Conservation (phyloP, 2,888 invertebrate genomes). For the Caenorhabditis uteleia region DNA sequence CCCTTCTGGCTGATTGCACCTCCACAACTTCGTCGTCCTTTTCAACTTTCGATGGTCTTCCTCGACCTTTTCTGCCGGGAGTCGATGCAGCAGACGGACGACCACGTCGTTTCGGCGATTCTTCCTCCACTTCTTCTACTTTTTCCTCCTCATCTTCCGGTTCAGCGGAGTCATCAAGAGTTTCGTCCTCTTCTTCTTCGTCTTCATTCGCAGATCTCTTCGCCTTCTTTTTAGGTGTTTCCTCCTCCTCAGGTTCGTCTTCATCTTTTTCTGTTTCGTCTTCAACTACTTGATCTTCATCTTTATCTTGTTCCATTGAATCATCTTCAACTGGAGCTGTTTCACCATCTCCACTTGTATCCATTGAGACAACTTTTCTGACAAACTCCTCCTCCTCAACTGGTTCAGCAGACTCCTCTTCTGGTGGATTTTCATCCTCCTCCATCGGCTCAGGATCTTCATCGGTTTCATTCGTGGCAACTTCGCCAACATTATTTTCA, state of each 20-base stretch:
- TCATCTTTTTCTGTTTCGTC: constrained; percentile 5
- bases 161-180: constrained; percentile 6
- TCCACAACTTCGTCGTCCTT: constrained; percentile 11
- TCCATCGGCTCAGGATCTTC: neutral
- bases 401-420: constrained; percentile 1
- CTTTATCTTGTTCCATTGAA: neutral
- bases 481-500: neutral
- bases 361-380: constrained; percentile 30
- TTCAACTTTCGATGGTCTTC: constrained; percentile 7
- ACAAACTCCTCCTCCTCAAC: constrained; percentile 21
- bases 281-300: constrained; percentile 2
- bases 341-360: constrained; percentile 9
- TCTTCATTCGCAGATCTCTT: constrained; percentile 1
- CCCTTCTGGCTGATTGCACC: constrained; percentile 2
- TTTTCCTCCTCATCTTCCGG: constrained; percentile 1
- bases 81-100: constrained; percentile 3
- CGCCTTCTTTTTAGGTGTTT: neutral
- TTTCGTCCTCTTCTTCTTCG: constrained; percentile 10
- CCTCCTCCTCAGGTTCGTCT: neutral
- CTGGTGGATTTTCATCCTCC: neutral
- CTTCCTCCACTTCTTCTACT: constrained; percentile 10
- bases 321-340: neutral
- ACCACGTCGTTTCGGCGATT: constrained; percentile 1
- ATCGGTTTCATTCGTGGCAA: neutral
- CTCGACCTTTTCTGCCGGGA: constrained; percentile 8